Base-by-base conservation (phyloP, 2,113 vertebrate species). In the Oncorhynchus gorbuscha region DNA sequence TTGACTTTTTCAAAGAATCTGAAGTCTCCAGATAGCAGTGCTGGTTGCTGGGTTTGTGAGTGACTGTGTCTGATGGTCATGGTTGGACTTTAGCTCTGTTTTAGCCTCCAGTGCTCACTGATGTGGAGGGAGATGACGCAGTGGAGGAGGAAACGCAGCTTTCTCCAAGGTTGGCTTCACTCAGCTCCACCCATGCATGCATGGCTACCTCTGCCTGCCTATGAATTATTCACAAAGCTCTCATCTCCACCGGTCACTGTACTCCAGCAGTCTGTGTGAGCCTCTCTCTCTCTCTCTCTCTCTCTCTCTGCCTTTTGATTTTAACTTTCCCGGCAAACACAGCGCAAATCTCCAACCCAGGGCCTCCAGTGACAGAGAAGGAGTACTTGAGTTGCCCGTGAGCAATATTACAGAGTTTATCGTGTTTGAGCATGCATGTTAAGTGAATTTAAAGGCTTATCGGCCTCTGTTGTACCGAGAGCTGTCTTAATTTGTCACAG, bases 161-260 rank as follows among this genome's bases (percentile, higher is more conserved):
- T 22, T 22, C 16, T 62, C 39, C 35, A 28, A 26, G 58, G 3
- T 62, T 71, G 32, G 30, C n/a, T 64, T 71, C 59, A 20, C 39
- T 11, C 16, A 26, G 26, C 18, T 65, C 35, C 35, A 49, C 35
- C 76, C 73, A 78, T 76, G 73, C 62, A 49, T 78, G 69, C 59
- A 61, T 24, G 32, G 55, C 61, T 11, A 35, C 8, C 66, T 68
- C 66, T 26, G n/a, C 45, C 51, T 61, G 64, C 12, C 32, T 26
- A 67, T 69, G 73, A 75, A 82, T 82, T 69, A 79, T 82, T 82
- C 70, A 78, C 14, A 67, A 64, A 58, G 58, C 24, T 35, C 32
- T 39, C 20, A 58, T 39, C 68, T 58, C 39, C 49, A 71, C 62
- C 74, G 62, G 26, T 76, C 69, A 72, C 72, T 69, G 49, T 72